Base-by-base conservation (phyloP, 64 coral and sea anemone genomes). In the Actinia tenebrosa region DNA sequence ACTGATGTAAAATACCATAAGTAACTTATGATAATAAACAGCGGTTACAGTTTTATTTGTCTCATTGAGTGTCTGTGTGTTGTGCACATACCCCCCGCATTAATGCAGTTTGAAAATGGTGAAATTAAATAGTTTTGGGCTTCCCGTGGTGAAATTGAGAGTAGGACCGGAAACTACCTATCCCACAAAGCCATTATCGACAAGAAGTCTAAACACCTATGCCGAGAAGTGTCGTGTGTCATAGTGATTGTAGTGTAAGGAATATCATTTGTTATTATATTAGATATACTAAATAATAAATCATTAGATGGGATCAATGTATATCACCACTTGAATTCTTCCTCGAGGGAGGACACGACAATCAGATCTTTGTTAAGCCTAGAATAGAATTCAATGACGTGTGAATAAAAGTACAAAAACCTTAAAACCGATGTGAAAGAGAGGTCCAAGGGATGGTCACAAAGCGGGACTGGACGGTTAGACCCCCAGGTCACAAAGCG, bases 331-430 rank as follows among this genome's bases (percentile, higher is more conserved):
- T 88, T 96, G 42, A 96, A 96, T 43, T 96, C 94, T 20, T 96
- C 91, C 78, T 96, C 94, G 4, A 96, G 77, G 79, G 94, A 96
- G 23, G 68, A 85, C 1, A 93, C 94, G 16, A 90, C 85, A 80
- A 56, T 83, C 58, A 96, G 88, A 4, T 87, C 89, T 82, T 96
- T 96, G 88, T 90, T 93, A 44, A 96, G 83, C 75, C 94, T 96
- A 69, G 69, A 17, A 52, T 50, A 53, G 87, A 81, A 86, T 2
- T 46, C 16, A 68, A 58, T 27, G 5, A 10, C 22, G 13, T n/a
- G 11, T 37, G 1, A 72, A 43, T 42, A 75, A 75, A 4, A 75
- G 2, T 27, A 61, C 13, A 69, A 0, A 15, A 25, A 61, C 3
- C 8, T 17, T 56, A 26, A 18, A 20, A 71, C 3, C 17, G 16